Base-by-base conservation (phyloP, 2,888 invertebrate genomes). In the Drosophila incognita region DNA sequence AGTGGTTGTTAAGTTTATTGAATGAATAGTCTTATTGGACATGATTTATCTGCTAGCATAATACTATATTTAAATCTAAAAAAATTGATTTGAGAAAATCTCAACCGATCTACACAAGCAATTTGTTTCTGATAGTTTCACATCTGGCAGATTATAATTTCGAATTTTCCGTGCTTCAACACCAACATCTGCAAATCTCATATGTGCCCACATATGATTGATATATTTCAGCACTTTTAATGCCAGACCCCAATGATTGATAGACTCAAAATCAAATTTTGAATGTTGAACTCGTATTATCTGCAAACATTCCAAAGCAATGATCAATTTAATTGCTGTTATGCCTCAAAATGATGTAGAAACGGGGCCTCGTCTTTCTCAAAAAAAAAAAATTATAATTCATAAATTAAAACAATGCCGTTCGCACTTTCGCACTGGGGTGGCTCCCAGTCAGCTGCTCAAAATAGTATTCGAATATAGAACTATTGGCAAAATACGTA, bases 371-470 rank as follows among this genome's bases (percentile, higher is more conserved):
- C 69, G 60, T 66, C 69, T 73, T 62, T 74, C 56, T 76, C 31
- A n/a, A 31, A 15, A 18, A 46, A 60, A 74, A 84, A 73, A 81
- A 88, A 88, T 88, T 81, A 88, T 88, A 86, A 73, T 80, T 88
- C 86, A 85, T 88, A 85, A 78, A 87, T 83, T 82, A 86, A 68
- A 82, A 58, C 69, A 83, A 86, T 73, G 68, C 71, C 38, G 33
- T 57, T 75, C 70, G 29, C 38, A 56, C 27, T 42, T 74, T 73
- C 81, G 53, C 82, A 53, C 65, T 69, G 62, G 79, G 79, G 71
- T 71, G 71, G 74, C 74, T 52, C 40, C 24, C 57, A 52, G 57
- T n/a, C 57, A 35, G 70, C 70, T 77, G 67, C 53, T 77, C 72
- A 52, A 74, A 65, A 72, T 80, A 82, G 4, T 36, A 46, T 63